A percentile compares a stretch with the other conserved stretches of the same genome.
Conservation (phyloP, 2,888 invertebrate species). For the Trisateles emortualis region DNA sequence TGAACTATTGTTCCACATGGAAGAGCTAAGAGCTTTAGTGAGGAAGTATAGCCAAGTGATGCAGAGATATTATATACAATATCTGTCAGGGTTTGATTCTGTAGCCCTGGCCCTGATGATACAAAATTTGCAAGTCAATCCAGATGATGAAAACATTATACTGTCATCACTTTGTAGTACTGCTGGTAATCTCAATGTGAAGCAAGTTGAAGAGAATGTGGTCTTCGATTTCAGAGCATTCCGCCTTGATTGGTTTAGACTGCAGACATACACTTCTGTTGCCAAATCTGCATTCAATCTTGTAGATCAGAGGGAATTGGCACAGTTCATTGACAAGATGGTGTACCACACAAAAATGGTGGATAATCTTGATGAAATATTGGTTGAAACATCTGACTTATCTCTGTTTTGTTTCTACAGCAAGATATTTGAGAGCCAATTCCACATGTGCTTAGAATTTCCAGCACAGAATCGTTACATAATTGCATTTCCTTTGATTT, state of each 20-base stretch:
- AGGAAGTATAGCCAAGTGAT: conserved; percentile 98
- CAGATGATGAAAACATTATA: conserved; percentile 98
- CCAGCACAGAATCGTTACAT: conserved; percentile 99
- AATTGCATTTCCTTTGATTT: conserved; percentile 98
- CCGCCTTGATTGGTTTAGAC: conserved; percentile 98
- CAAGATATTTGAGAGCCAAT: conserved; percentile 98
- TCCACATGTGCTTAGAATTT: conserved; percentile 99
- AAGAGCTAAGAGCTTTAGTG: conserved; percentile 97
- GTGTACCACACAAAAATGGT: conserved; percentile 99
- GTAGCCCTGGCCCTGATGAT: conserved; percentile 95
- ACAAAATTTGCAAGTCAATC: conserved; percentile 93
- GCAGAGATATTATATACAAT: conserved; percentile 99
- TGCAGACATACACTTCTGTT: conserved; percentile 97
- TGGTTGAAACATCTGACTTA: conserved; percentile 98
- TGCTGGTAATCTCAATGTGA: conserved; percentile 94
- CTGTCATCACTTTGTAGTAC: conserved; percentile 96
- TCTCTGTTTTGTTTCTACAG: conserved; percentile 99
- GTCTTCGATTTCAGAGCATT: conserved; percentile 98
- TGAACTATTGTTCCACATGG: conserved; percentile 99
- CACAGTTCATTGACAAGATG: conserved; percentile 97
- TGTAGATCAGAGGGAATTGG: conserved; percentile 94
- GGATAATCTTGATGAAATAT: conserved; percentile 98
- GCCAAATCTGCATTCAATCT: conserved; percentile 93
- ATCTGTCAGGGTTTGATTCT: conserved; percentile 98
- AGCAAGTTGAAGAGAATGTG: conserved; percentile 98